Evolutionary conservation across 2,797 vertebrate genomes (phyloP).

Genomic region (Urophycis tenuis): DNA sequence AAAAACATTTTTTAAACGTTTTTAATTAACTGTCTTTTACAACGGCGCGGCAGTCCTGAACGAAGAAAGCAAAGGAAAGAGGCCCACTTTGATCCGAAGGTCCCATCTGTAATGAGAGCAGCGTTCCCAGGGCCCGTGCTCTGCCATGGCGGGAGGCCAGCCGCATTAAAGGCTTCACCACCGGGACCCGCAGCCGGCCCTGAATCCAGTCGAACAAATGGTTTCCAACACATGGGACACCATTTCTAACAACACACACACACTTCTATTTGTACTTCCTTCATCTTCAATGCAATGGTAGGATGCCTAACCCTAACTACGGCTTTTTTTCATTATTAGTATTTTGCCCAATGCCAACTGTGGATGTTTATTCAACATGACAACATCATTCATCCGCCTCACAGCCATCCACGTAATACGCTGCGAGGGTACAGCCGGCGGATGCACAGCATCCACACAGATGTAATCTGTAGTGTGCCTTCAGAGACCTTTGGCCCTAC

Average conservation of each 20-base stretch:
- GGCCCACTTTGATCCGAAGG: background rate
- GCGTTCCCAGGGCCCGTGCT: background rate
- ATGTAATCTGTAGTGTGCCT: background rate
- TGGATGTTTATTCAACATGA: background rate
- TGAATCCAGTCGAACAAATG: background rate
- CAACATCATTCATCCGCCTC: background rate
- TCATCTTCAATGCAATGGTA: background rate
- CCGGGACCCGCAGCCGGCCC: background rate
- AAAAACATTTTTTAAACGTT: background rate
- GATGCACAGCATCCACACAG: background rate
- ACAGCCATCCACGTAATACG: background rate
- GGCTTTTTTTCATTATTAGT: background rate
- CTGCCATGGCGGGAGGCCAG: no score
- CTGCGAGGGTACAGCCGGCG: no score
- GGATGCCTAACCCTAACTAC: no score
- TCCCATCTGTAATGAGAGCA: background rate
- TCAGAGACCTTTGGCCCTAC: background rate
- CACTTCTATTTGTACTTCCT: background rate
- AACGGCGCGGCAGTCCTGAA: background rate
- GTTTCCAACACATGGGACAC: background rate
- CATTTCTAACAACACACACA: background rate
- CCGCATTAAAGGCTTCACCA: background rate
- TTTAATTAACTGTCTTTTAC: background rate
- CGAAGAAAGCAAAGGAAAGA: background rate
- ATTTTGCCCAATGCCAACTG: background rate